These are phyloP conservation scores for Drosophila macrospina DNA, from an alignment of 2,888 invertebrate species.

Conservation along the genomic window DNA sequence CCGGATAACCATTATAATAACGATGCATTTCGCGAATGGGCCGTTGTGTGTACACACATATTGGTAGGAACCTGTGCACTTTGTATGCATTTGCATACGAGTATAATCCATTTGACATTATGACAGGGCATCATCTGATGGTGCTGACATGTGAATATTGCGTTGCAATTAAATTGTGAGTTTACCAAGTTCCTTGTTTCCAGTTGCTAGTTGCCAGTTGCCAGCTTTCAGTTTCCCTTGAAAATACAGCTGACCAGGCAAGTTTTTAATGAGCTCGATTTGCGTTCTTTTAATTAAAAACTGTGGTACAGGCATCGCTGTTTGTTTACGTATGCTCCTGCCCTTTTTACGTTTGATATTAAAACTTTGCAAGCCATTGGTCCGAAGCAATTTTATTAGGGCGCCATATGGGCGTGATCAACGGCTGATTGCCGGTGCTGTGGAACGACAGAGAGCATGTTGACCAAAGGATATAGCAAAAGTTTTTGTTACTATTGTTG, in stretches of 20 bases:
- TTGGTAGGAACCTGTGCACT: conserved; percentile 7
- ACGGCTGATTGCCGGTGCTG: conserved; percentile 28
- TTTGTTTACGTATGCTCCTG: conserved; percentile 47
- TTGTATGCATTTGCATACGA: conserved; percentile 27
- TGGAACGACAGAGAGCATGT: background rate
- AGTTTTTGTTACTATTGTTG: conserved; percentile 46
- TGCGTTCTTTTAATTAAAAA: conserved; percentile 72
- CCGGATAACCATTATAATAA: conserved; percentile 74
- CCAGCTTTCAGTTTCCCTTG: conserved; percentile 6
- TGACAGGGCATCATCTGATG: conserved; percentile 40
- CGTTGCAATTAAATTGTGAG: conserved; percentile 54
- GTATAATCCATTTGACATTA: conserved; percentile 65
- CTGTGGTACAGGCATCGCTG: conserved; percentile 35
- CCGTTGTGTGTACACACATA: conserved; percentile 5
- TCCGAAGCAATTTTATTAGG: conserved; percentile 71
- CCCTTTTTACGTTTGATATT: conserved; percentile 53
- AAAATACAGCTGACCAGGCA: conserved; percentile 54
- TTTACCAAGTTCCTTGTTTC: conserved; percentile 17
- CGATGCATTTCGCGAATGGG: conserved; percentile 30
- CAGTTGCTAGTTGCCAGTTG: background rate
- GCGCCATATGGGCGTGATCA: conserved; percentile 61
- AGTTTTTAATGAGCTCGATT: conserved; percentile 74
- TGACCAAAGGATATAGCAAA: conserved; percentile 46
- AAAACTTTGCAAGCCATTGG: conserved; percentile 48
- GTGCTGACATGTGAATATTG: conserved; percentile 53